Evolutionary conservation across 2,888 invertebrate species (phyloP).

Genomic region (Brenthis ino): DNA sequence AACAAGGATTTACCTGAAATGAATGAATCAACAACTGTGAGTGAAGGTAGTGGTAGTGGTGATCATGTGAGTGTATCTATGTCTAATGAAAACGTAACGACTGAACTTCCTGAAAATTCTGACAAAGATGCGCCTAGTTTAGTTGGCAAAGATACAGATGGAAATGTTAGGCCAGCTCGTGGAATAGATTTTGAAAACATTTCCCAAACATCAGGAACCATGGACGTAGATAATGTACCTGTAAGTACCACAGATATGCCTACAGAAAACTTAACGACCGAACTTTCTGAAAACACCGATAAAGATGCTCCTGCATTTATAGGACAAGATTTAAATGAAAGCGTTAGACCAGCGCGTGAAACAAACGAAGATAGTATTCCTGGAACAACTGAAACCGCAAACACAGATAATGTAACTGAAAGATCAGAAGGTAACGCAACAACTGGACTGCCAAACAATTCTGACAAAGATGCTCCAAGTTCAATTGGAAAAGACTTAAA

Average conservation of each 20-base stretch:
- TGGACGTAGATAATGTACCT: neutral
- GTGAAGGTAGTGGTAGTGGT: constrained; percentile 15
- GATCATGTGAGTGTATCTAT: constrained; percentile 1
- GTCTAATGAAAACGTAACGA: constrained; percentile 7
- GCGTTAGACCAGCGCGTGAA: neutral
- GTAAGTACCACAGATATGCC: neutral
- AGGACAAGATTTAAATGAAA: constrained; percentile 11
- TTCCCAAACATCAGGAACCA: constrained; percentile 2
- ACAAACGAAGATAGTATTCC: constrained; percentile 1
- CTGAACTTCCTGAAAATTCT: constrained; percentile 20
- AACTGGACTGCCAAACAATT: constrained; percentile 18
- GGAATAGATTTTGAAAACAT: constrained; percentile 23
- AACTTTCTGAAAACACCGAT: neutral
- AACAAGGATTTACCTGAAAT: constrained; percentile 6
- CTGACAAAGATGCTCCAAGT: constrained; percentile 23
- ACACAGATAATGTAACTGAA: neutral
- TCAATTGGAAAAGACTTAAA: constrained; percentile 13
- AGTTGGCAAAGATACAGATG: constrained; percentile 24
- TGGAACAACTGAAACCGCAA: neutral
- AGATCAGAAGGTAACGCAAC: constrained; percentile 2
- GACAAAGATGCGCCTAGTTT: constrained; percentile 26
- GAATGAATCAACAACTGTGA: constrained; percentile 16
- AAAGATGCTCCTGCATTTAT: constrained; percentile 1
- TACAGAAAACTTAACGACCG: neutral
- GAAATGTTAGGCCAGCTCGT: constrained; percentile 35